Conservation (phyloP, 1,140 invertebrate genomes). For the Panagrolaimus sp. region DNA sequence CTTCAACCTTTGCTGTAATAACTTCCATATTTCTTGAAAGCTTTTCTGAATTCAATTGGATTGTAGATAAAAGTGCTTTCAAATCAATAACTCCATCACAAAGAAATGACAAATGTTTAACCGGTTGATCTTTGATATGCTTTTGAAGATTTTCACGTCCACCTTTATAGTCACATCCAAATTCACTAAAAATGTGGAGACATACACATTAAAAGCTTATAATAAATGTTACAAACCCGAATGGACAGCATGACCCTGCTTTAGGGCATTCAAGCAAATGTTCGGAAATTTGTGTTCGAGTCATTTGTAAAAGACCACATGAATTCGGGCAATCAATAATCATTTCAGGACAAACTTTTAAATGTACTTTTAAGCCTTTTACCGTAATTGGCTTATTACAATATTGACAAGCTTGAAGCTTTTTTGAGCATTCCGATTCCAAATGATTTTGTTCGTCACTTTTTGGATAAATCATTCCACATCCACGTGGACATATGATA, state of each 20-base stretch:
- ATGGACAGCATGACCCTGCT: slow-evolving; percentile 72
- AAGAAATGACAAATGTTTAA: slow-evolving; percentile 76
- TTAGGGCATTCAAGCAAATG: slow-evolving; percentile 78
- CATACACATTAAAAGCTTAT: too few relatives aligned
- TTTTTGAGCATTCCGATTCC: slow-evolving; percentile 75
- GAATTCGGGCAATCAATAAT: slow-evolving; percentile 77
- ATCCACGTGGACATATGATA: slow-evolving; percentile 78
- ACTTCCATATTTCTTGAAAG: slow-evolving; percentile 19
- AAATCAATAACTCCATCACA: slow-evolving; percentile 63
- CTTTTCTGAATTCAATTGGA: slow-evolving; percentile 14
- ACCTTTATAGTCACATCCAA: slow-evolving; percentile 80
- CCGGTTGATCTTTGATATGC: slow-evolving; percentile 74
- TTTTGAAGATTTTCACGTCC: slow-evolving; percentile 52
- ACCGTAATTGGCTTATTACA: slow-evolving; percentile 81
- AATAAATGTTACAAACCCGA: too few relatives aligned
- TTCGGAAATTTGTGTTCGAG: slow-evolving; percentile 52
- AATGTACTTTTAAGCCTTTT: slow-evolving; percentile 69
- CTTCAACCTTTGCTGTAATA: not conserved
- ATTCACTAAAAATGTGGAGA: too few relatives aligned
- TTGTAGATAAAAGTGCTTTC: not conserved
- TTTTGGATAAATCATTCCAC: slow-evolving; percentile 78
- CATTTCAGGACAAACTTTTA: slow-evolving; percentile 68
- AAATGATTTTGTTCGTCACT: slow-evolving; percentile 84
- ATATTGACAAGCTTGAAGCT: slow-evolving; percentile 76
- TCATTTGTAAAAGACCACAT: slow-evolving; percentile 66